Evolutionary conservation across 2,888 invertebrate genomes (phyloP), one percentile per base, ranked within the genome.

Genomic region (Agriotes lineatus): DNA sequence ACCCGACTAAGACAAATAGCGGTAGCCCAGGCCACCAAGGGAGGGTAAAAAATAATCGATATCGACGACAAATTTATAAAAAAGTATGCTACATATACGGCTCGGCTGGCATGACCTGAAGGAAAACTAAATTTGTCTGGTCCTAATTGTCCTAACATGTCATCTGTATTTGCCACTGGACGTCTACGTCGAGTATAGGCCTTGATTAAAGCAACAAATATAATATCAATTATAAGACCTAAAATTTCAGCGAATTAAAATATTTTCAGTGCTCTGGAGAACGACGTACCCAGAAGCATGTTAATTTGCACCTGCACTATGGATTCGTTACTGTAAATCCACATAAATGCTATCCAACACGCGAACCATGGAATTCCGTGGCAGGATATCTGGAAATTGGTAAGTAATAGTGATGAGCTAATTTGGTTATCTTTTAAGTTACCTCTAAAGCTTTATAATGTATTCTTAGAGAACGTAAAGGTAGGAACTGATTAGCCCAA

Each of bases 121-220:
- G 98, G 99, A 82, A 99, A 99, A 52, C 93, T 91, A 82, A 91
- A 98, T 78, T 95, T 93, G 83, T 97, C 97, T 0, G 96, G 93
- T 0, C 95, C 94, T 16, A 95, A 85, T 33, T 88, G 81, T 12
- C 81, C 88, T 69, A 92, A 84, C 73, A 91, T 88, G 80, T 94
- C 93, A 74, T 89, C 89, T 69, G 86, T 85, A 12, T 84, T 82
- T 18, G 88, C 86, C 0, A 86, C 79, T 0, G 97, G 97, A 25
- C 97, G 87, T 75, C 92, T 87, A 78, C 97, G 86, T 70, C 96
- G 87, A 4, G 91, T 89, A 60, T 89, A 82, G 0, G 96, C 92
- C 85, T 97, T 97, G 9, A 92, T 77, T 2, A 93, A 73, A 6
- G 93, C 94, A 70, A 96, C 88, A 4, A 93, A 79, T 12, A 95